Evolutionary conservation across 1,140 invertebrate genomes (phyloP).

Genomic region (Grapholita molesta): DNA sequence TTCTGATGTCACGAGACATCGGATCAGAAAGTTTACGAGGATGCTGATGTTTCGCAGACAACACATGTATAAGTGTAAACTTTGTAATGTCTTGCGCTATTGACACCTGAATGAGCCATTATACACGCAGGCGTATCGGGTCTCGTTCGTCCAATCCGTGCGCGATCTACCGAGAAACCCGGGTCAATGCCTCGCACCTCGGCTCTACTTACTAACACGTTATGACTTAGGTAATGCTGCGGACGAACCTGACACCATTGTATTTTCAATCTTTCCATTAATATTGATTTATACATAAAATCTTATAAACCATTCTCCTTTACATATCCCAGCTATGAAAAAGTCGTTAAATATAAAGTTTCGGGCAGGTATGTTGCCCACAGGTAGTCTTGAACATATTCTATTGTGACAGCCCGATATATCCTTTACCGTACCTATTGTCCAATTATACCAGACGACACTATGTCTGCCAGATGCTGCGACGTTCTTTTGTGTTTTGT

Average conservation of each 20-base stretch:
- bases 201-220: constrained; percentile 29
- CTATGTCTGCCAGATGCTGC: constrained; percentile 57
- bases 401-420: constrained; percentile 1
- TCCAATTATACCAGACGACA: constrained; percentile 40
- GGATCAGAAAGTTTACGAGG: not conserved
- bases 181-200: constrained; percentile 24
- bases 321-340: not conserved
- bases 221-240: constrained; percentile 30
- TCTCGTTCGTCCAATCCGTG: constrained; percentile 6
- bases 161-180: constrained; percentile 24
- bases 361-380: constrained; percentile 11
- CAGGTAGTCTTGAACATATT: constrained; percentile 28
- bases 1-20: not conserved
- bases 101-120: constrained; percentile 29
- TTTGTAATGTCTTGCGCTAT: not conserved
- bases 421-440: constrained; percentile 22
- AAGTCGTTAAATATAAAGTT: not conserved
- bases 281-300: constrained; percentile 15
- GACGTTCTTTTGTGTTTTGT: constrained; percentile 33
- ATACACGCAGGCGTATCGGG: constrained; percentile 20
- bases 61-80: not conserved
- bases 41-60: not conserved
- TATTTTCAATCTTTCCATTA: constrained; percentile 26
- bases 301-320: not conserved
- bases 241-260: constrained; percentile 16